These are phyloP conservation scores for Trichechus manatus DNA, from an alignment of 2,113 vertebrate species.

Conservation along the genomic window DNA sequence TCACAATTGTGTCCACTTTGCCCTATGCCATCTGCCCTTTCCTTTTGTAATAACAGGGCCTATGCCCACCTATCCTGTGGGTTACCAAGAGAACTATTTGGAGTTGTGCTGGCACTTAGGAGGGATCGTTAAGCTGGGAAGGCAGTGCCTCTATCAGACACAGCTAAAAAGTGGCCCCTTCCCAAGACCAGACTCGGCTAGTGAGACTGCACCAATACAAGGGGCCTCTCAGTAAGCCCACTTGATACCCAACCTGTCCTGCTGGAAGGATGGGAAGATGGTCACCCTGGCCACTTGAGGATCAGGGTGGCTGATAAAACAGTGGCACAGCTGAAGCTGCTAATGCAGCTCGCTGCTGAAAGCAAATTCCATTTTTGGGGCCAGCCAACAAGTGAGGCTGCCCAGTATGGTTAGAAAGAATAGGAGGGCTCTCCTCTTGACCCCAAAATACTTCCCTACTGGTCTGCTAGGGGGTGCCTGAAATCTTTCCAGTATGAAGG, in stretches of 20 bases:
- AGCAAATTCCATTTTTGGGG: background rate
- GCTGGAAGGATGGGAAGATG: background rate
- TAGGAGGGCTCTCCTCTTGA: background rate
- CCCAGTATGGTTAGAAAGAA: rapidly evolving
- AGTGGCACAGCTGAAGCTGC: too few species aligned
- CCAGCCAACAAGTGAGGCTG: background rate
- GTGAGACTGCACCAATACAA: background rate
- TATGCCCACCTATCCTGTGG: background rate
- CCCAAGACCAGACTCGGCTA: background rate
- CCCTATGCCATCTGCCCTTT: background rate
- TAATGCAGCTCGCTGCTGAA: rapidly evolving
- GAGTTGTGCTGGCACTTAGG: background rate
- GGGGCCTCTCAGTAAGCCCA: background rate
- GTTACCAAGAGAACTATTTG: background rate
- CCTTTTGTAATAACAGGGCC: background rate
- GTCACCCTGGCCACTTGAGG: rapidly evolving
- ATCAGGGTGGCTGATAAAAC: background rate
- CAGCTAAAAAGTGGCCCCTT: background rate
- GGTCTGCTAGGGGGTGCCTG: background rate
- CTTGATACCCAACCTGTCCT: background rate
- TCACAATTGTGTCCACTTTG: background rate
- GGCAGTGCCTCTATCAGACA: background rate
- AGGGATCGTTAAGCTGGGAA: background rate
- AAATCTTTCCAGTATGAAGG: background rate
- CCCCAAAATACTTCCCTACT: background rate